A percentile compares a stretch with the other conserved stretches of the same genome.
Conservation (phyloP, 1,140 invertebrate genomes). For the Colletes gigas region DNA sequence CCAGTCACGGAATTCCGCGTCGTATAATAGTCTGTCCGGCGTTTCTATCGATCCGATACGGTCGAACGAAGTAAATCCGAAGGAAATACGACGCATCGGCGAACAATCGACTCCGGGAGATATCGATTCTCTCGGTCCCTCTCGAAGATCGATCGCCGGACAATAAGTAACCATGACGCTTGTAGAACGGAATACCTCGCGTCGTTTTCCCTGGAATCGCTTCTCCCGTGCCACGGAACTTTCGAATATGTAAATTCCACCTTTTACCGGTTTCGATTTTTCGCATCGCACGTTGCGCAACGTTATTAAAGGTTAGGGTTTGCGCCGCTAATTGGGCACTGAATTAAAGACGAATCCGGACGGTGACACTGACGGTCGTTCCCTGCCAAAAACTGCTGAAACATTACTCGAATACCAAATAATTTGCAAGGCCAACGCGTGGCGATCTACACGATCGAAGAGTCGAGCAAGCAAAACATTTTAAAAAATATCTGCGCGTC, state of each 20-base stretch:
- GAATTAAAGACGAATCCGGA: neutral
- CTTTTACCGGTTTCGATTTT: conserved; percentile 39
- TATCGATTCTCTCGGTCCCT: conserved; percentile 26
- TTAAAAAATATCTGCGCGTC: too few species aligned
- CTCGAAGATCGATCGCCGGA: conserved; percentile 33
- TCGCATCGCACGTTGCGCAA: conserved; percentile 24
- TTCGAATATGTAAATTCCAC: conserved; percentile 40
- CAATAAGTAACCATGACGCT: conserved; percentile 23
- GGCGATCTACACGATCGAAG: too few species aligned
- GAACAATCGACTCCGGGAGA: conserved; percentile 37
- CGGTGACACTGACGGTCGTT: neutral
- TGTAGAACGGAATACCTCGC: neutral
- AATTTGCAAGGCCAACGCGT: too few species aligned
- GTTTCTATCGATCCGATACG: conserved; percentile 58
- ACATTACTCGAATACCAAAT: too few species aligned
- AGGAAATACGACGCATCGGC: conserved; percentile 40
- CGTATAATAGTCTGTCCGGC: conserved; percentile 28
- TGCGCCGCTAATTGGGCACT: neutral
- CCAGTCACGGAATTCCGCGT: conserved; percentile 36
- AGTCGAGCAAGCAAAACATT: too few species aligned
- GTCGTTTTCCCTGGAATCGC: conserved; percentile 2
- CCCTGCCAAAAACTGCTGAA: too few species aligned
- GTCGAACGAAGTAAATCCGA: conserved; percentile 46
- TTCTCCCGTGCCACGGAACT: conserved; percentile 6
- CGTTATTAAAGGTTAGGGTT: conserved; percentile 11